phyloP scores from a whole-genome alignment of 2,797 vertebrate genomes.

The Thamnophis elegans region DNA sequence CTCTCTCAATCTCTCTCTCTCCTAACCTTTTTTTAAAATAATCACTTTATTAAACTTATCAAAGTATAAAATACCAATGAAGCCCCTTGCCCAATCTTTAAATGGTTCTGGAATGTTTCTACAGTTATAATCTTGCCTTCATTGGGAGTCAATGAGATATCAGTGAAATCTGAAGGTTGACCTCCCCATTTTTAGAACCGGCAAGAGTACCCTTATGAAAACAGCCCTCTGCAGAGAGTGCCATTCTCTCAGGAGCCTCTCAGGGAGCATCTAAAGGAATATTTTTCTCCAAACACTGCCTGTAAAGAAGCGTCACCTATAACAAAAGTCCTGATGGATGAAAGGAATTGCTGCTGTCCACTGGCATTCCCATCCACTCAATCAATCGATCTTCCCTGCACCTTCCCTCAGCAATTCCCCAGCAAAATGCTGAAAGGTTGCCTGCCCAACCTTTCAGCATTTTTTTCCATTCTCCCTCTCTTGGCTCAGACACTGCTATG shows the following conservation, averaged over 20 bases:
- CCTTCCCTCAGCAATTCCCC: neutral
- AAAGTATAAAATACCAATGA: neutral
- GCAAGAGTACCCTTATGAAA: neutral
- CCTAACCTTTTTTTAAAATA: neutral
- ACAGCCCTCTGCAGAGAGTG: neutral
- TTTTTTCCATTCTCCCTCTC: neutral
- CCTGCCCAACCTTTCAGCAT: neutral
- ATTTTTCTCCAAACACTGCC: neutral
- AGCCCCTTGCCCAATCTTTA: neutral
- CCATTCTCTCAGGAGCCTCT: neutral
- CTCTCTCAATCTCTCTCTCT: too few relatives aligned
- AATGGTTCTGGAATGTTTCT: neutral
- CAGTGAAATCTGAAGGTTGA: neutral
- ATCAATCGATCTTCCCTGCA: neutral
- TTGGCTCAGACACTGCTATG: neutral
- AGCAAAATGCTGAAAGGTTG: neutral
- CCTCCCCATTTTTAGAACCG: neutral
- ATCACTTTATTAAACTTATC: neutral
- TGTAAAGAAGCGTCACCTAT: neutral
- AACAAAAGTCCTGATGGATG: neutral
- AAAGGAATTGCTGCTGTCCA: neutral
- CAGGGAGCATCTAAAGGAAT: neutral
- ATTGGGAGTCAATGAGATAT: neutral
- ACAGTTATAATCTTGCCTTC: neutral
- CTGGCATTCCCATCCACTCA: neutral